These are phyloP conservation scores for Acanthopagrus latus DNA, from an alignment of 2,797 vertebrate species.

Conservation along the genomic window DNA sequence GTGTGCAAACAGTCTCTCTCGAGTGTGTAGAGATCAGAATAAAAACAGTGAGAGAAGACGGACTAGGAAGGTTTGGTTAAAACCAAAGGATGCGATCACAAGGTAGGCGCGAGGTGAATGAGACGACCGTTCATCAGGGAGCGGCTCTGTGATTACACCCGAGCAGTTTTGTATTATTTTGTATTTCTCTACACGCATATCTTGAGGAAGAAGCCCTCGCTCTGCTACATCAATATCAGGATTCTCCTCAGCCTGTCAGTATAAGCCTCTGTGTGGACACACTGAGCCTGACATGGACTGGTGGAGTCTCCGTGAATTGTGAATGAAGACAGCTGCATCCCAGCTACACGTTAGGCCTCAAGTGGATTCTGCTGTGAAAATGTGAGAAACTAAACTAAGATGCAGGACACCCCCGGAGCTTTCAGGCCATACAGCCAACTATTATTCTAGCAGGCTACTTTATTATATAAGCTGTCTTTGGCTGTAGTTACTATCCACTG, in stretches of 20 bases:
- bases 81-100: not conserved
- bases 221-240: conserved; percentile 33
- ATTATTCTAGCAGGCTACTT: too few species aligned
- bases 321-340: not conserved
- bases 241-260: conserved; percentile 35
- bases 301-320: conserved; percentile 16
- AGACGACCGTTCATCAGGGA: conserved; percentile 24
- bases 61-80: conserved; percentile 12
- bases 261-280: conserved; percentile 24
- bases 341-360: not conserved
- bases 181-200: conserved; percentile 26
- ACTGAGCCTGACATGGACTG: conserved; percentile 18
- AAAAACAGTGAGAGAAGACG: not conserved
- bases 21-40: conserved; percentile 13
- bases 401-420: not conserved
- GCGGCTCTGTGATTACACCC: conserved; percentile 32
- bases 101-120: not conserved
- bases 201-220: conserved; percentile 21
- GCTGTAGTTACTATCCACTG: too few species aligned
- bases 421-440: not conserved
- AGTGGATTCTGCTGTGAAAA: conserved; percentile 19
- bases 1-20: conserved; percentile 31
- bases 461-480: too few species aligned
- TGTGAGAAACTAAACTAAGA: conserved; percentile 4
- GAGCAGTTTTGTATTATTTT: conserved; percentile 9